Base-by-base conservation (phyloP, 2,113 vertebrate genomes). In the Dasyornis broadbenti region DNA sequence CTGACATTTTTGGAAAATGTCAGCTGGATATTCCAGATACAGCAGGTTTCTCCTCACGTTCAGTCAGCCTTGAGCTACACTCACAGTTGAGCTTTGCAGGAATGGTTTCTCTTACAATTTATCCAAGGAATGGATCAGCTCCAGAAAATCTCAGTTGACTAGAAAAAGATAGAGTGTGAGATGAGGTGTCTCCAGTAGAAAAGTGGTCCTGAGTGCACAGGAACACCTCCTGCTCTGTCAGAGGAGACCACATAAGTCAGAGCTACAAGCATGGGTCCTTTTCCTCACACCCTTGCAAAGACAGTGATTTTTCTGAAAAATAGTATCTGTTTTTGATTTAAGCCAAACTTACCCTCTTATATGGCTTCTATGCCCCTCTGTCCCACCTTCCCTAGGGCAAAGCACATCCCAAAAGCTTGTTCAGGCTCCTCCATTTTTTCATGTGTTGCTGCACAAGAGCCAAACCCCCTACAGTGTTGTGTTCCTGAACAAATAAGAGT, bases 241-340 rank as follows among this genome's bases (percentile, higher is more conserved):
- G 39, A 54, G 50, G 39, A 27, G 42, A 52, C 19, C 3, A 2
- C 11, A 21, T 0, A 1, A 4, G 5, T 0, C 3, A 35, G 39
- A 76, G 45, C 39, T 84, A 47, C 4, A 11, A 66, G 44, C 30
- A 22, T 8, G 65, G 23, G n/a, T 44, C 12, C 16, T 79, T 69
- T 64, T 40, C 50, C 24, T 92, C 54, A 22, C 13, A 60, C 5
- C 5, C n/a, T 50, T 1, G 1, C 23, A 57, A 60, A 61, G 37
- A 53, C 31, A 27, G 13, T 5, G 8, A 68, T 35, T 44, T 45
- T 68, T 31, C 57, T 90, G 63, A 45, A 87, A 90, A 82, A 33
- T 7, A 4, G 5, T 30, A 28, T 56, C 39, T 56, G 2, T 40
- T 15, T 40, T 80, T 54, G 22, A 88, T 71, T 71, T 1, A 2